These are phyloP conservation scores for Lutraria rhynchaena DNA, from an alignment of 1,140 invertebrate genomes.

Conservation along the genomic window DNA sequence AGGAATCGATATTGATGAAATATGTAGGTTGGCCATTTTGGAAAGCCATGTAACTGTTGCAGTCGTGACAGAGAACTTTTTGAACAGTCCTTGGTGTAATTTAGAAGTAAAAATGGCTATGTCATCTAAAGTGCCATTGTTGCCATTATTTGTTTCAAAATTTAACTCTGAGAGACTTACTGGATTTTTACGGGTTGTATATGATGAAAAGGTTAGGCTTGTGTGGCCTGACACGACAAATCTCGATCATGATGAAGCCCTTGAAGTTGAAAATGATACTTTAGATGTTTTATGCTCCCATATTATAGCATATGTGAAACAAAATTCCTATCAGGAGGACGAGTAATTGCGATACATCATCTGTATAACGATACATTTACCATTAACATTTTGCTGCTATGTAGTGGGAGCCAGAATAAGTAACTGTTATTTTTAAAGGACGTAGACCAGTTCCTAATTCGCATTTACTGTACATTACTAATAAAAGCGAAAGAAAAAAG, in stretches of 20 bases:
- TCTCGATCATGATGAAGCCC: no score
- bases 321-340: no score
- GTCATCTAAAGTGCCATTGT: not conserved
- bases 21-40: not conserved
- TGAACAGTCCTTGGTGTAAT: slow-evolving; percentile 3
- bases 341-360: no score
- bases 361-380: no score
- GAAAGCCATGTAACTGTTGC: slow-evolving; percentile 19
- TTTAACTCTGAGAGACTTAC: not conserved
- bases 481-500: no score
- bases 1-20: slow-evolving; percentile 15
- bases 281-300: not conserved
- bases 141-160: slow-evolving; percentile 3
- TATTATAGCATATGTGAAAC: not conserved
- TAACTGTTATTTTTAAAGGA: no score
- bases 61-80: slow-evolving; percentile 9
- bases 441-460: no score
- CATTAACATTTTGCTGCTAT: no score
- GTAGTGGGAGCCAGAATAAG: no score
- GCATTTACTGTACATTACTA: no score
- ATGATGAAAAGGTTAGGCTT: slow-evolving; percentile 2
- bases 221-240: not conserved
- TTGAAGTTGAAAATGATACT: not conserved
- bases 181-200: not conserved
- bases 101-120: slow-evolving; percentile 2